A percentile compares a stretch with the other conserved stretches of the same genome.
phyloP scores from a whole-genome alignment of 2,113 vertebrate genomes.

The Aegypius monachus region DNA sequence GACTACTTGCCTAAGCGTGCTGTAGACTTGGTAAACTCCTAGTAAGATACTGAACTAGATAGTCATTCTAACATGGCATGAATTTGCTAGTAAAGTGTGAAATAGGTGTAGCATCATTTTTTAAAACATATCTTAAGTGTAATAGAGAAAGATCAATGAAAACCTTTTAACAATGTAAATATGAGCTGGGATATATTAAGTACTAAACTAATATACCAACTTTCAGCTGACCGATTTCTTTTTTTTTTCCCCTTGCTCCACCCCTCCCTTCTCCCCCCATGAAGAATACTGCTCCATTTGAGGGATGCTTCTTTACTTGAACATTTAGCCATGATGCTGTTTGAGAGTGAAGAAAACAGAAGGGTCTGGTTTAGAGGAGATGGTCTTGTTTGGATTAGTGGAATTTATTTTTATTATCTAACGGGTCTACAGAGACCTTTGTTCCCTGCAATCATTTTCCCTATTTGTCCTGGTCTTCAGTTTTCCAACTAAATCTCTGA shows the following conservation, averaged over 20 bases:
- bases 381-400: neutral
- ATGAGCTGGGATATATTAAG: neutral
- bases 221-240: neutral
- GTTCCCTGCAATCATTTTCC: neutral
- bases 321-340: neutral
- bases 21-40: neutral
- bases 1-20: neutral
- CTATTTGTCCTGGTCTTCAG: neutral
- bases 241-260: neutral
- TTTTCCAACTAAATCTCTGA: neutral
- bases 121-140: neutral
- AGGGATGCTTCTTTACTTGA: neutral
- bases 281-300: neutral
- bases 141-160: neutral
- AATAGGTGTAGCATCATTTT: neutral
- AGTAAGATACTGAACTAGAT: neutral
- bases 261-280: neutral
- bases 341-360: neutral
- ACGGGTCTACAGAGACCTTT: neutral
- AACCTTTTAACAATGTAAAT: neutral
- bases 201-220: neutral
- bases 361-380: neutral
- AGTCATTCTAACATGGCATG: neutral
- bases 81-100: neutral
- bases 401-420: neutral